phyloP scores from a whole-genome alignment of 2,888 invertebrate species.

The Microplitis deprimator region DNA sequence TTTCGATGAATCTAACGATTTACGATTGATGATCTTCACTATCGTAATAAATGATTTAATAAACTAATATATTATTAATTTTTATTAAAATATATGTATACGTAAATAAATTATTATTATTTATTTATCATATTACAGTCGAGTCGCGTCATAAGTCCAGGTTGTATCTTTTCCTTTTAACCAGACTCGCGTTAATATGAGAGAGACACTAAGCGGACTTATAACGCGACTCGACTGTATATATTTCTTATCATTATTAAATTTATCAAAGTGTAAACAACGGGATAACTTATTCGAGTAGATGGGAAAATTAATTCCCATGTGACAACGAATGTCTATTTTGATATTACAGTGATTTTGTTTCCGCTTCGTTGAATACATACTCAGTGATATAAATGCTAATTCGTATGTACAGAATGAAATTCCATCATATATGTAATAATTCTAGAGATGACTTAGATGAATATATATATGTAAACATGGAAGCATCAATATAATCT shows the following conservation, averaged over 20 bases:
- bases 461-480: not conserved
- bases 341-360: slow-evolving; percentile 54
- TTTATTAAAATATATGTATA: not conserved
- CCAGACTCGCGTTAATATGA: too few species aligned
- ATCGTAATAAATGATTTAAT: slow-evolving; percentile 1
- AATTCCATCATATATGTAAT: slow-evolving; percentile 12
- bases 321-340: slow-evolving; percentile 25
- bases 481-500: not conserved
- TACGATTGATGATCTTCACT: slow-evolving; percentile 12
- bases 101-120: not conserved
- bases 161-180: too few species aligned
- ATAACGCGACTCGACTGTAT: too few species aligned
- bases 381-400: slow-evolving; percentile 63
- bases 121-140: not conserved
- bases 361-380: slow-evolving; percentile 56
- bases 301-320: slow-evolving; percentile 17
- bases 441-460: not conserved
- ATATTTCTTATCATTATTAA: not conserved
- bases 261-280: not conserved
- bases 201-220: too few species aligned
- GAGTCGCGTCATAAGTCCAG: too few species aligned
- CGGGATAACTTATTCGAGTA: not conserved
- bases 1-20: slow-evolving; percentile 19
- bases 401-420: slow-evolving; percentile 51
- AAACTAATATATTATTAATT: slow-evolving; percentile 4